Conservation (phyloP, 2,888 invertebrate genomes). For the Standfussiana lucernea region DNA sequence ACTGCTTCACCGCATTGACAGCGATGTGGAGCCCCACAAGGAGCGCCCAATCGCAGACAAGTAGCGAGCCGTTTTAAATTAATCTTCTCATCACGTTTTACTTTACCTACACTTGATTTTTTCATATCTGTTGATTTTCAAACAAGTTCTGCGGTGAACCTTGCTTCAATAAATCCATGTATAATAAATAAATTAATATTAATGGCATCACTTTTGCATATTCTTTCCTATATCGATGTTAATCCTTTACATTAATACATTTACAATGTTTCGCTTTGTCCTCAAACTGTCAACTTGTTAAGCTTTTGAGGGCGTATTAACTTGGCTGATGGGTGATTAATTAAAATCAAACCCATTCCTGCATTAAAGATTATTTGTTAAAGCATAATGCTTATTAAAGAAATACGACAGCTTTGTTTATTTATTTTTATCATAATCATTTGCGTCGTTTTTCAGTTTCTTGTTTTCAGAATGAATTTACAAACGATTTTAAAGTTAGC, state of each 20-base stretch:
- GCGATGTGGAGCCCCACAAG: too few species aligned
- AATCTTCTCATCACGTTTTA: neutral
- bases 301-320: constrained; percentile 49
- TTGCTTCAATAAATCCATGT: constrained; percentile 16
- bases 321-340: constrained; percentile 59
- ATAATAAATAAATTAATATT: constrained; percentile 23
- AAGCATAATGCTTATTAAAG: neutral
- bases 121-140: neutral
- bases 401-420: neutral
- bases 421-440: neutral
- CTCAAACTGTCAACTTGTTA: constrained; percentile 60
- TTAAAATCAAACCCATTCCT: constrained; percentile 51
- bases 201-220: constrained; percentile 4
- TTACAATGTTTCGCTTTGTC: constrained; percentile 40
- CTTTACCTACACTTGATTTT: neutral
- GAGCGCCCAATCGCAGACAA: too few species aligned
- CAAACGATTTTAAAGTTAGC: constrained; percentile 13
- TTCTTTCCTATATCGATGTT: constrained; percentile 16
- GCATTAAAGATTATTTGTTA: constrained; percentile 45
- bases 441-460: neutral
- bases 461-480: neutral
- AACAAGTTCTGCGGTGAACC: constrained; percentile 6
- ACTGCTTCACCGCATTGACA: too few species aligned
- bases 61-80: too few species aligned
- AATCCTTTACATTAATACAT: constrained; percentile 24